A percentile compares a stretch with the other conserved stretches of the same genome.
Conservation (phyloP, 2,888 invertebrate genomes). For the Cantharis flavilabris region DNA sequence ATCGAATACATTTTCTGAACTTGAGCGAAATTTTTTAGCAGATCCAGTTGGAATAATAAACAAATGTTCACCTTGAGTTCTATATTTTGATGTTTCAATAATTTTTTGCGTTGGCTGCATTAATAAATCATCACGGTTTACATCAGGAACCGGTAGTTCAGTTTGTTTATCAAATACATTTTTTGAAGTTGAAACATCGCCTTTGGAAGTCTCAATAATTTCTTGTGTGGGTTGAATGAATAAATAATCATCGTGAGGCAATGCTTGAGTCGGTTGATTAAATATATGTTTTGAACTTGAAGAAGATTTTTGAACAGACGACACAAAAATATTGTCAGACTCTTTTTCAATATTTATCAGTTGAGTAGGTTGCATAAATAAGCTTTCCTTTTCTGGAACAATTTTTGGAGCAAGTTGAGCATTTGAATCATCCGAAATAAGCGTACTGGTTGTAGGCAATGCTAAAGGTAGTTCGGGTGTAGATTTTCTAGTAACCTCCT, state of each 20-base stretch:
- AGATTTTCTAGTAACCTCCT: background rate
- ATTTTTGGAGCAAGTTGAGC: background rate
- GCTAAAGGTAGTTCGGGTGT: background rate
- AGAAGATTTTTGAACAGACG: background rate
- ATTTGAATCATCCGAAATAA: no score
- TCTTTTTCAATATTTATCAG: background rate
- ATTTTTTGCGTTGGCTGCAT: background rate
- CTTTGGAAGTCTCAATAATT: background rate
- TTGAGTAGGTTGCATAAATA: constrained; percentile 19
- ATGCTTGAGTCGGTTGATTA: background rate
- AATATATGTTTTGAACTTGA: background rate
- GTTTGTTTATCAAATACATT: background rate
- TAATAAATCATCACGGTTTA: background rate
- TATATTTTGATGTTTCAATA: background rate
- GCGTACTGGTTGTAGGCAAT: no score
- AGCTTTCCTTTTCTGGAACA: background rate
- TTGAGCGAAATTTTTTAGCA: background rate
- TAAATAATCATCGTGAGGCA: background rate
- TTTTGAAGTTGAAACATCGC: background rate
- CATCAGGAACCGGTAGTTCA: background rate
- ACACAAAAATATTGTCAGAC: background rate
- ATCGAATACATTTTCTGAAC: background rate
- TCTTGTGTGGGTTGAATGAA: background rate
- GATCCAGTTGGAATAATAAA: constrained; percentile 19
- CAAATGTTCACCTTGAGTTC: constrained; percentile 7